phyloP scores from a whole-genome alignment of 2,113 vertebrate genomes.

The Myotis lucifugus region DNA sequence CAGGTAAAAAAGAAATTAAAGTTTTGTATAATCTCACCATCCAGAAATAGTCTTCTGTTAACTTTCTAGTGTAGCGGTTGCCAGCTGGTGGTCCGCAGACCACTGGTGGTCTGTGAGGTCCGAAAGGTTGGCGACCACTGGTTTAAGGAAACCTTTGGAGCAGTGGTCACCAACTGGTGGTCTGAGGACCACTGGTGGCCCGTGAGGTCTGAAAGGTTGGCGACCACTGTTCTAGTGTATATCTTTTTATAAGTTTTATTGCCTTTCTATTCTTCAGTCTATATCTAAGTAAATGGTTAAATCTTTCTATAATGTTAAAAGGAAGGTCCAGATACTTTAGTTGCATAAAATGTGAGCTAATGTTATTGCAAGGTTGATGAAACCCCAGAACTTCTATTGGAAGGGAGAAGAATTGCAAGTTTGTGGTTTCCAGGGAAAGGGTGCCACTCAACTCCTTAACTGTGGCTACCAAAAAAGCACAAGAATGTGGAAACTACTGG shows the following conservation, averaged over 20 bases:
- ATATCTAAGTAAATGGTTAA: neutral
- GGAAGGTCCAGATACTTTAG: neutral
- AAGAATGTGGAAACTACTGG: neutral
- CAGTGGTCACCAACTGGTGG: too few species aligned
- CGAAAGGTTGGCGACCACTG: too few species aligned
- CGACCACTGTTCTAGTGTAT: neutral
- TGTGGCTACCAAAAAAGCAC: neutral
- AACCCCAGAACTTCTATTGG: neutral
- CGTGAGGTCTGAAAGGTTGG: too few species aligned
- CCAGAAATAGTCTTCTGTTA: conserved; percentile 9
- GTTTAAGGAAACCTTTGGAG: too few species aligned
- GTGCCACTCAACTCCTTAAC: neutral
- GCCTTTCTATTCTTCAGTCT: neutral
- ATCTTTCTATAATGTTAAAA: neutral
- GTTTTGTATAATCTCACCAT: neutral
- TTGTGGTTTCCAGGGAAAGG: neutral
- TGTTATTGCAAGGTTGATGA: neutral
- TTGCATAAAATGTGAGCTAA: neutral
- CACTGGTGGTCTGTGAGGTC: too few species aligned
- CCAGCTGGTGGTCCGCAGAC: too few species aligned
- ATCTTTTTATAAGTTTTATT: conserved; percentile 20
- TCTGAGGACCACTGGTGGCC: too few species aligned
- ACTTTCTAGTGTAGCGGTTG: neutral
- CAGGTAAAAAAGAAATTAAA: neutral
- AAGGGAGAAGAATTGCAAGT: neutral